Conservation (phyloP, 2,113 vertebrate genomes). For the Sakesphorus luctuosus region DNA sequence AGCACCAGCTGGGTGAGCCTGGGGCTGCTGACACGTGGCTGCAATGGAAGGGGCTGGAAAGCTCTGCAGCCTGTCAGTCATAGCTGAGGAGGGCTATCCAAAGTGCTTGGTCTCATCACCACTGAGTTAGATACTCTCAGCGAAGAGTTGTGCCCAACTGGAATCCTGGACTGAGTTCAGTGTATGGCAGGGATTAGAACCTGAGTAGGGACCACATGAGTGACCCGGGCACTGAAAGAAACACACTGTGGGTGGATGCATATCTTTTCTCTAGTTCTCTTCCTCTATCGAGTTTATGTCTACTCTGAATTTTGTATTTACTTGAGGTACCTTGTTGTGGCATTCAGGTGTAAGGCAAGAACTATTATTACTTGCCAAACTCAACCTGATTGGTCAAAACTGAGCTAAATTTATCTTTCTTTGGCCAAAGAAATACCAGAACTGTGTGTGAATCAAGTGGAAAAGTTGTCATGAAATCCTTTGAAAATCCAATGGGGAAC, state of each 20-base stretch:
- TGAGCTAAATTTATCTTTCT: neutral
- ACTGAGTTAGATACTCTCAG: neutral
- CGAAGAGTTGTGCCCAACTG: neutral
- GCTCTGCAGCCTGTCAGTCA: neutral
- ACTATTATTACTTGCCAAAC: neutral
- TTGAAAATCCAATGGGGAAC: neutral
- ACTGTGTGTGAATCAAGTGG: neutral
- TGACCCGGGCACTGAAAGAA: neutral
- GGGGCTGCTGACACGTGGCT: neutral
- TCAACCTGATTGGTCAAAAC: neutral
- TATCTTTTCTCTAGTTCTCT: neutral
- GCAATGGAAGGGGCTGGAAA: neutral
- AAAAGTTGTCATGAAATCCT: neutral
- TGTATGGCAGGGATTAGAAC: neutral
- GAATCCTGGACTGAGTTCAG: neutral
- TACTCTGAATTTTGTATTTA: neutral
- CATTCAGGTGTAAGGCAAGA: neutral
- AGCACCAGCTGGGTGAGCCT: rapidly evolving
- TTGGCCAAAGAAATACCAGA: neutral
- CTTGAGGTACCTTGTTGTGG: neutral
- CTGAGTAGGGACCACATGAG: neutral
- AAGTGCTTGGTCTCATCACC: neutral
- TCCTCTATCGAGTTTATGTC: neutral
- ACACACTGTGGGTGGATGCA: neutral
- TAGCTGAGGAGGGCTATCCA: neutral